A percentile compares a stretch with the other conserved stretches of the same genome.
Conservation (phyloP, 2,113 vertebrate species). For the Thryonomys swinderianus region DNA sequence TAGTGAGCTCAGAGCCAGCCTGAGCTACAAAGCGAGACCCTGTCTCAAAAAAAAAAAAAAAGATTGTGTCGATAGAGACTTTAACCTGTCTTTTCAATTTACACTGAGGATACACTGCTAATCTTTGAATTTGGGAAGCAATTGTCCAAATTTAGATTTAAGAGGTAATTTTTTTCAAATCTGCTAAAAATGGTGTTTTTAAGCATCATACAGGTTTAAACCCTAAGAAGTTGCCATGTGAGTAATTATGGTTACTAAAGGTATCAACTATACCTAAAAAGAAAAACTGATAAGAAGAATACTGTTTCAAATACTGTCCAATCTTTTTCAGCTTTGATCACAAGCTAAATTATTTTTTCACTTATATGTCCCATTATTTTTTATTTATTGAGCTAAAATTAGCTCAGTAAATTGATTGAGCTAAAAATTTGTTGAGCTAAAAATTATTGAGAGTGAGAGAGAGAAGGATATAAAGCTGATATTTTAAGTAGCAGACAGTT, state of each 20-base stretch:
- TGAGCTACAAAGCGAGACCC: too few species aligned
- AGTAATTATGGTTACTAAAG: neutral
- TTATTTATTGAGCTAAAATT: slow-evolving; percentile 27
- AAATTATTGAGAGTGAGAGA: too few species aligned
- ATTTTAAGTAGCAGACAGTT: neutral
- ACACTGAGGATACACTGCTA: too few species aligned
- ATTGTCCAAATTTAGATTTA: slow-evolving; percentile 44
- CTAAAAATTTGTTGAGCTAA: too few species aligned
- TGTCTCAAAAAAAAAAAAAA: too few species aligned
- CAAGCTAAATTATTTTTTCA: neutral
- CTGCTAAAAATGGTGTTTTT: slow-evolving; percentile 22
- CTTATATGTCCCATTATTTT: neutral
- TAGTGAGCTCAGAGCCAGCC: too few species aligned
- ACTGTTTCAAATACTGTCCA: neutral
- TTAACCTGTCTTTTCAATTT: too few species aligned
- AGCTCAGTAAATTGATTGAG: slow-evolving; percentile 45
- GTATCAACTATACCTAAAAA: neutral
- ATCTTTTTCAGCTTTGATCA: neutral
- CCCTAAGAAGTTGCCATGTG: neutral
- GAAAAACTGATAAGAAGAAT: slow-evolving; percentile 23
- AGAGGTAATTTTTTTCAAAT: neutral
- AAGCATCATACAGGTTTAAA: neutral
- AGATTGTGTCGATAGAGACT: too few species aligned
- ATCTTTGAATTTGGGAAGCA: slow-evolving; percentile 12
- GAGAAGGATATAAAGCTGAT: neutral